Base-by-base conservation (phyloP, 2,797 vertebrate genomes). In the Tapirus indicus region DNA sequence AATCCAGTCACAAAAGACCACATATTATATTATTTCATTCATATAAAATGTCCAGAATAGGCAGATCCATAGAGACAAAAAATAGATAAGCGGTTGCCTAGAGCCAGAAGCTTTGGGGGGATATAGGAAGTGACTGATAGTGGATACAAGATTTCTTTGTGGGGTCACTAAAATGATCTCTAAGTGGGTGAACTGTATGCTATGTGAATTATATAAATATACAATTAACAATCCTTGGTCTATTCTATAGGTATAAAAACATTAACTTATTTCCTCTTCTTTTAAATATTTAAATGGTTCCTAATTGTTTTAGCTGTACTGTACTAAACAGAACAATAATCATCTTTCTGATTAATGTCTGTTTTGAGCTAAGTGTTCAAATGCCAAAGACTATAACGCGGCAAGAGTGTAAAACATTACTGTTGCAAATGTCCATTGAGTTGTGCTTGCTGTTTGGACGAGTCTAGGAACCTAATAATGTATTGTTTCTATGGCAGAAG, bases 301-400 rank as follows among this genome's bases (percentile, higher is more conserved):
- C 8, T 44, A 54, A 82, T 41, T 29, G 2, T 64, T 85, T 89
- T 49, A 79, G 25, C 23, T 91, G 7, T 60, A 75, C 12, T 49
- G 17, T 41, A 54, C 66, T 75, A 94, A 71, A 77, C 18, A 88
- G 23, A 17, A 68, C 27, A 87, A 82, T 32, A 80, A 90, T 41
- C 14, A 54, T 60, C 41, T 85, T 88, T 77, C 44, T 29, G 29
- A 49, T 54, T 78, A 71, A 78, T 13, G 41, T 64, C n/a, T 74
- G 72, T 74, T 95, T 58, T 85, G 17, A 89, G 14, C 49, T 89
- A 94, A 91, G 14, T 92, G 87, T 93, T 56, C 29, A 75, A 93
- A 77, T 47, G 41, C 41, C 66, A 95, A 84, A 84, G 27, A 84
- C 88, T 14, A 49, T 52, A 88, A 74, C 74, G 77, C 64, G 44